Base-by-base conservation (phyloP, 2,797 vertebrate genomes). In the Pseudochirops corinnae region DNA sequence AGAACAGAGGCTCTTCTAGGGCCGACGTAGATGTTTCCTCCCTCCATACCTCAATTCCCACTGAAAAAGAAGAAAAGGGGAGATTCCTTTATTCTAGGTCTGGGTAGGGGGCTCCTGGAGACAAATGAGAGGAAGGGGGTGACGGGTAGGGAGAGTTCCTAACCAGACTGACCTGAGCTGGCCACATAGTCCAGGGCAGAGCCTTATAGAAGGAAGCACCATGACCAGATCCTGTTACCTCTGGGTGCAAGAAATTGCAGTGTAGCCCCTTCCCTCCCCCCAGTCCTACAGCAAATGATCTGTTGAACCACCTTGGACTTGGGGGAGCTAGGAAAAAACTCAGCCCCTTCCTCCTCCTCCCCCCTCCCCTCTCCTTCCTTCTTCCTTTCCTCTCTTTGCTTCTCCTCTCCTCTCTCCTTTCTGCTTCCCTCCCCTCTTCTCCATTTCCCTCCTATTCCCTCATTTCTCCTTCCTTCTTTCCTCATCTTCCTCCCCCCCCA, bases 291-390 rank as follows among this genome's bases (percentile, higher is more conserved):
- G 31, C 26, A 55, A 90, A 55, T 29, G 90, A 55, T 55, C 1
- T 29, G 26, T 31, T 31, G 1, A 1, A 26, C 52, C 28, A 52
- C 6, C 52, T 29, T 52, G 28, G 52, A 29, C 11, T 55, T 55
- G 31, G 29, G 31, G 55, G 55, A 29, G 11, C 52, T n/a, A 16
- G 33, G 91, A 24, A 50, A 56, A 33, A n/a, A 55, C 1, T 16
- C 18, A n/a, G 33, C 31, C 53, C 56, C 55, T 33, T 56, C 39
- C 0, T 3, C 56, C 12, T 55, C 29, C 55, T 87, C 53, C 2
- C n/a, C 18, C 55, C 0, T 5, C 21, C 28, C 16, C 4, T 33
- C 12, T 31, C 13, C n/a, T 33, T 4, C 14, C 5, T 13, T 5
- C 14, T 33, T 31, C 12, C 60, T 13, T 31, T 33, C 62, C 33